A percentile compares a stretch with the other conserved stretches of the same genome.
Conservation (phyloP, 1,140 invertebrate species). For the Drosophila chauvacae region DNA sequence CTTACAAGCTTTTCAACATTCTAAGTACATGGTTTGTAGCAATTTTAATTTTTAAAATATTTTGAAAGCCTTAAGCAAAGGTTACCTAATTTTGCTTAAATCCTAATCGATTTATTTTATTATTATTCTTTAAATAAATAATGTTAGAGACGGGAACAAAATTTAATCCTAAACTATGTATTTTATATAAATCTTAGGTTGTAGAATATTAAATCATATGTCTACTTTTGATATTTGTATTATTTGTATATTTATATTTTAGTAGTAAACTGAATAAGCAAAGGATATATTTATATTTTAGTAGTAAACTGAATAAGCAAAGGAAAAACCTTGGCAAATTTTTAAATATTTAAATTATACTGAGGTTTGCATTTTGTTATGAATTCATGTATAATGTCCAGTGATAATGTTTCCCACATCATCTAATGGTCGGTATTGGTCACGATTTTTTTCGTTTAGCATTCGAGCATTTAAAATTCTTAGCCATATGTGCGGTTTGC, state of each 20-base stretch:
- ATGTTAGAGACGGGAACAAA: background rate
- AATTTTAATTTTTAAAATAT: background rate
- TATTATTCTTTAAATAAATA: background rate
- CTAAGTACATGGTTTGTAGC: background rate
- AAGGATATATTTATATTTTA: background rate
- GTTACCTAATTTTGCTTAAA: no score
- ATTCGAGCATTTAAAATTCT: conserved; percentile 48
- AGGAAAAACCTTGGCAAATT: background rate
- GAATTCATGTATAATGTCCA: background rate
- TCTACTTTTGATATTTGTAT: background rate
- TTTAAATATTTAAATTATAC: background rate
- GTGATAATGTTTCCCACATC: background rate
- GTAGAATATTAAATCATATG: background rate
- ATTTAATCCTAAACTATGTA: background rate
- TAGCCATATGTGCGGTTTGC: conserved; percentile 24
- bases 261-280: background rate
- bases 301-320: background rate
- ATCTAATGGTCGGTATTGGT: conserved; percentile 13
- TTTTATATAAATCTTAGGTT: background rate
- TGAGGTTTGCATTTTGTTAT: background rate
- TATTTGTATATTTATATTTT: background rate
- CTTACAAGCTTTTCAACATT: background rate
- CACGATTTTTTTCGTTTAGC: background rate
- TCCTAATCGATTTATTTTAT: no score
- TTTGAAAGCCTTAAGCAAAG: background rate